Base-by-base conservation (phyloP, 2,888 invertebrate species). In the Aspidapion aeneum region DNA sequence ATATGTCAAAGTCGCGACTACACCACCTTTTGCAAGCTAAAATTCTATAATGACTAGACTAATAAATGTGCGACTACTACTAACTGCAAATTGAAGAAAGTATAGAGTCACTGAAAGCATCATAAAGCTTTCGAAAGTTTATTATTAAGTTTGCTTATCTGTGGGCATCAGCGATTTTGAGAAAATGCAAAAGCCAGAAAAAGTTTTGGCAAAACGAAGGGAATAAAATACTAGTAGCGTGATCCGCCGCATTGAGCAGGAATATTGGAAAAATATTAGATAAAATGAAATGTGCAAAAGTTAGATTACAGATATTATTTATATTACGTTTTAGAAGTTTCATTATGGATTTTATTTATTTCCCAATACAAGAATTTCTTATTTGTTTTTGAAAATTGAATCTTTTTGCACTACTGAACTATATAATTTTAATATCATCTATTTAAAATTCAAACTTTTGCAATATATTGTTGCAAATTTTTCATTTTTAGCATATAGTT, bases 281-380 rank as follows among this genome's bases (percentile, higher is more conserved):
- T 62, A 62, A 62, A 63, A 58, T 59, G 65, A 57, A 65, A 62
- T 64, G 51, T 60, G 62, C 35, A 62, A 62, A 62, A 65, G 60
- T 65, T 64, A 57, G 59, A 62, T 65, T 65, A 62, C 56, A 58
- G 58, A 64, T 64, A 62, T 64, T 60, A 35, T 35, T 35, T 35
- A 35, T 35, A 35, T 35, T n/a, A n/a, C n/a, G n/a, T n/a, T 35
- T 35, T 35, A 35, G 35, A 35, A 35, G 35, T 35, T 35, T 35
- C 5, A 35, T 35, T 35, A 35, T 35, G 12, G 35, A 35, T 35
- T 7, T 35, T 35, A 35, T 35, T 35, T 35, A 35, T 35, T 35
- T 35, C 35, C 35, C 35, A 12, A 7, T 7, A 12, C 12, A 35
- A 35, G 3, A 35, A 35, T 7, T n/a, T 35, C 35, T 35, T 35